phyloP scores from a whole-genome alignment of 2,797 vertebrate genomes.

The Parauchenoglanis ngamensis region DNA sequence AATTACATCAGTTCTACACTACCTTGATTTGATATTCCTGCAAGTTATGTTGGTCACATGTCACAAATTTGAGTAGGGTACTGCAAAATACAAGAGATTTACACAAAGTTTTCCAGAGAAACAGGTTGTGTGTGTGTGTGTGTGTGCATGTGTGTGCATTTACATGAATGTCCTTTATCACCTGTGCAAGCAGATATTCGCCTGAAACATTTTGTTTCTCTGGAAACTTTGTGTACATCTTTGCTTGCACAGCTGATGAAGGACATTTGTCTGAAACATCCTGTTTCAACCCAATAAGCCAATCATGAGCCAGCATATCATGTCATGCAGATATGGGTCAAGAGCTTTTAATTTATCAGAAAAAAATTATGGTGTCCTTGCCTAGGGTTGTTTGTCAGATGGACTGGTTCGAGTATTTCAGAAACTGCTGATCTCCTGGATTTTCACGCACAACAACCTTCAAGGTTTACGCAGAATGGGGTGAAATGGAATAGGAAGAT shows the following conservation, averaged over 20 bases:
- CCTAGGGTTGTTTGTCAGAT: too few species aligned
- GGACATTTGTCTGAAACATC: background rate
- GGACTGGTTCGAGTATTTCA: background rate
- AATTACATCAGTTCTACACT: background rate
- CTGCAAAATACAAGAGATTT: background rate
- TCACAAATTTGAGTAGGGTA: background rate
- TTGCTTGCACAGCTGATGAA: background rate
- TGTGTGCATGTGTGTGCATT: background rate
- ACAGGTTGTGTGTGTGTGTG: background rate
- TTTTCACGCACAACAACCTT: background rate
- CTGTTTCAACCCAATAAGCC: too few species aligned
- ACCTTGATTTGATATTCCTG: background rate
- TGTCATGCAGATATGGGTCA: background rate
- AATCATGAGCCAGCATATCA: background rate
- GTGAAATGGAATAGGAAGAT: background rate
- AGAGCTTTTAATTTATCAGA: background rate
- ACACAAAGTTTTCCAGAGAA: background rate
- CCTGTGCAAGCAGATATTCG: background rate
- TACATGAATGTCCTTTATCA: background rate
- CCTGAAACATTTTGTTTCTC: background rate
- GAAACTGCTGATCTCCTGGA: background rate
- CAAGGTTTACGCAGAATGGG: background rate
- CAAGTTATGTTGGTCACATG: background rate
- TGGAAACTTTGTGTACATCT: background rate
- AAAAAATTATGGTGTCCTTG: too few species aligned